These are phyloP conservation scores for Taphrorychus bicolor DNA, from an alignment of 2,888 invertebrate genomes.

Conservation along the genomic window DNA sequence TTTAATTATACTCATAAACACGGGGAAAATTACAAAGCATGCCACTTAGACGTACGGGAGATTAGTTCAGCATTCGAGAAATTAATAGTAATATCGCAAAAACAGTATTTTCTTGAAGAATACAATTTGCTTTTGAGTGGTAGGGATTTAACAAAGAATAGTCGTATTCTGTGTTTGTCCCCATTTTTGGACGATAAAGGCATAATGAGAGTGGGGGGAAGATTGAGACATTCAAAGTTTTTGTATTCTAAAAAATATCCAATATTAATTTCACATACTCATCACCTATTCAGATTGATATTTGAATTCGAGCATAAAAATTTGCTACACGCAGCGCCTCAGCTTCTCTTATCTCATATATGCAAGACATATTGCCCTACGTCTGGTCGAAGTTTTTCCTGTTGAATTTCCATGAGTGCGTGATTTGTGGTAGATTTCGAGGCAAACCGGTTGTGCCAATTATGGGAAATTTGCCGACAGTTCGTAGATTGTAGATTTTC, in stretches of 20 bases:
- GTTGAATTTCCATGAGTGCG: not conserved
- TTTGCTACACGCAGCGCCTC: constrained; percentile 18
- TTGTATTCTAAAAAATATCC: too few relatives aligned
- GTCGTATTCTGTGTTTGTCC: constrained; percentile 19
- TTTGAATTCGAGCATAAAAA: constrained; percentile 11
- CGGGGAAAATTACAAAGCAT: constrained; percentile 7
- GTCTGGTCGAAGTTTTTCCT: constrained; percentile 13
- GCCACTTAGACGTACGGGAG: constrained; percentile 6
- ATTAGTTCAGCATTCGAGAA: constrained; percentile 9
- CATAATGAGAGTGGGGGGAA: too few relatives aligned
- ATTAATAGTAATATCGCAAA: constrained; percentile 12
- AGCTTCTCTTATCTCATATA: constrained; percentile 5
- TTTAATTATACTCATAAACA: constrained; percentile 7
- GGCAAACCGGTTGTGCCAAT: constrained; percentile 18
- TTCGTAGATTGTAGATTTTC: constrained; percentile 41
- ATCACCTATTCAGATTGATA: constrained; percentile 9
- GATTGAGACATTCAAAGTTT: too few relatives aligned
- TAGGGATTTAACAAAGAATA: not conserved
- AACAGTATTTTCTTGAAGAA: constrained; percentile 20
- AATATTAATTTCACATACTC: not conserved
- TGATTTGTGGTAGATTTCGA: constrained; percentile 13
- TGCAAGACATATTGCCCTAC: constrained; percentile 22
- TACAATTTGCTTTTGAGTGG: constrained; percentile 6
- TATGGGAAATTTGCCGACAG: constrained; percentile 35
- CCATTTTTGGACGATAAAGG: constrained; percentile 22